phyloP scores from a whole-genome alignment of 23 tunicate species.

The Diplosoma virens region DNA sequence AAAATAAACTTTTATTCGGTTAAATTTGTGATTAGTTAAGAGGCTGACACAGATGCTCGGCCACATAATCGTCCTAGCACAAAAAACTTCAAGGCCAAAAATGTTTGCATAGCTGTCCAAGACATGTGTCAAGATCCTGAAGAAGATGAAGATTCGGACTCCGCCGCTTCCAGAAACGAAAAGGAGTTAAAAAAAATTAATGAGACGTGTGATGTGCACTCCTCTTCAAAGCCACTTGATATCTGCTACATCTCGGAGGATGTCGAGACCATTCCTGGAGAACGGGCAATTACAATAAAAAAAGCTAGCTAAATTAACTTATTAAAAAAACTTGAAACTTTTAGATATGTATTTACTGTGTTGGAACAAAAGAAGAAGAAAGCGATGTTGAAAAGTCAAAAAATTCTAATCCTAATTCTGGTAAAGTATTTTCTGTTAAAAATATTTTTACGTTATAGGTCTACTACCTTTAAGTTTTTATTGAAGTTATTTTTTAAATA shows the following conservation, averaged over 20 bases:
- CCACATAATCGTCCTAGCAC: too few species aligned
- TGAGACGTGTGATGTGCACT: not conserved
- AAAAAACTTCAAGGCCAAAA: too few species aligned
- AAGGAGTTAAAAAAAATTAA: not conserved
- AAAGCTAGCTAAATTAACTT: not conserved
- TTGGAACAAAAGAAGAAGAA: constrained; percentile 5
- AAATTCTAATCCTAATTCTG: too few species aligned
- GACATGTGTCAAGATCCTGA: constrained; percentile 1
- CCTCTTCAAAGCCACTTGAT: not conserved
- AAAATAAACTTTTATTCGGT: too few species aligned
- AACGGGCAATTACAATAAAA: not conserved
- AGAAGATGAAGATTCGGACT: not conserved
- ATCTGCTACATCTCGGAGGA: constrained; percentile 14
- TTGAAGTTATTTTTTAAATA: too few species aligned
- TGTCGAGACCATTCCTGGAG: constrained; percentile 3
- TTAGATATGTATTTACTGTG: constrained; percentile 10
- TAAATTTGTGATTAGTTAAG: too few species aligned
- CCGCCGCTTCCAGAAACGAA: not conserved
- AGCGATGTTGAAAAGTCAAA: too few species aligned
- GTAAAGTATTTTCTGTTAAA: too few species aligned
- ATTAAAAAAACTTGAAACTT: not conserved
- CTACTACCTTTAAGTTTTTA: too few species aligned
- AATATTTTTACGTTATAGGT: too few species aligned
- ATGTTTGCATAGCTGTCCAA: not conserved
- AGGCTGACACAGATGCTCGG: too few species aligned